phyloP scores from a whole-genome alignment of 2,113 vertebrate species.

The Ceyx cyanopectus region DNA sequence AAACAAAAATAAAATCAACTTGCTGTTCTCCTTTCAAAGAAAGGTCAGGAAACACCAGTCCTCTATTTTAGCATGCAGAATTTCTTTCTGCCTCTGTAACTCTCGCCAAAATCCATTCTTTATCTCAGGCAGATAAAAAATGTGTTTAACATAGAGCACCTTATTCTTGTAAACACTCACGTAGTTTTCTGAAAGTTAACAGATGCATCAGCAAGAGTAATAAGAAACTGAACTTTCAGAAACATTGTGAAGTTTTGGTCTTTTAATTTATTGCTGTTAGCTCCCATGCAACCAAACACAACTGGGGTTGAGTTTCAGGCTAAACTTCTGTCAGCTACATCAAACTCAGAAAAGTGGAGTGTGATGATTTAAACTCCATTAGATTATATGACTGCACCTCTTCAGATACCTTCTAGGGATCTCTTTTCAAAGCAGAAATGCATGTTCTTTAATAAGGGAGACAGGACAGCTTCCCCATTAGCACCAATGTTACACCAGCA shows the following conservation, averaged over 20 bases:
- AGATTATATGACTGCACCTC: not conserved
- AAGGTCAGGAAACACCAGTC: not conserved
- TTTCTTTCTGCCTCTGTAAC: not conserved
- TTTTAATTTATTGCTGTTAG: not conserved
- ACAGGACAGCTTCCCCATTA: not conserved
- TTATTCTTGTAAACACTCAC: constrained; percentile 25
- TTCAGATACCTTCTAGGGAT: not conserved
- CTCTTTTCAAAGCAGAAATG: not conserved
- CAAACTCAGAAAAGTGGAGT: not conserved
- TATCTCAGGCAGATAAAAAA: constrained; percentile 29
- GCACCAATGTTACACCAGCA: not conserved
- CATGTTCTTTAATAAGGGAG: not conserved
- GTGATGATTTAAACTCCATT: not conserved
- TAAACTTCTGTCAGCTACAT: not conserved
- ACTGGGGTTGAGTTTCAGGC: not conserved
- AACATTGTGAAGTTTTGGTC: not conserved
- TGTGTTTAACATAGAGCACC: constrained; percentile 21
- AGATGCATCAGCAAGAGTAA: constrained; percentile 3
- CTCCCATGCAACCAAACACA: not conserved
- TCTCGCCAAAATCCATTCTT: constrained; percentile 24
- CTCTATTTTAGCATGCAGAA: not conserved
- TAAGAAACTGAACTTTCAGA: not conserved
- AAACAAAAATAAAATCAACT: not conserved
- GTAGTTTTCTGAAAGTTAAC: constrained; percentile 14
- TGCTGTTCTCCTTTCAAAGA: not conserved